Conservation (phyloP, 2,113 vertebrate genomes). For the Chloropsis cyanopogon region DNA sequence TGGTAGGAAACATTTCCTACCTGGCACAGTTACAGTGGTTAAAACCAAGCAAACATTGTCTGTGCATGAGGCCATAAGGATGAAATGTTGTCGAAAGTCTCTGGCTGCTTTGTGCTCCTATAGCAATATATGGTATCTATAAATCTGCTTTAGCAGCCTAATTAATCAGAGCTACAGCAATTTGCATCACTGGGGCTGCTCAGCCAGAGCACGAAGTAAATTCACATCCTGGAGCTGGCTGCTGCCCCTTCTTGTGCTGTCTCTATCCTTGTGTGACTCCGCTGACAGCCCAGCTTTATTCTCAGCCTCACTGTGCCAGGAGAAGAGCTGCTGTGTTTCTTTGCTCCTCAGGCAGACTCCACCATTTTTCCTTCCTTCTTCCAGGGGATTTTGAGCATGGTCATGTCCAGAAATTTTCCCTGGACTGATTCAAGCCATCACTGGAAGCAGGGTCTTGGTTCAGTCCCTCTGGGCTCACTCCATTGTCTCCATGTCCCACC, state of each 20-base stretch:
- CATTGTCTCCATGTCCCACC: too few species aligned
- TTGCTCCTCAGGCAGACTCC: neutral
- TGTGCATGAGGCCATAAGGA: neutral
- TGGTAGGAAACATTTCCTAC: neutral
- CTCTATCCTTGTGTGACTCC: neutral
- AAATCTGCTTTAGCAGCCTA: neutral
- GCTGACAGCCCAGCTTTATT: neutral
- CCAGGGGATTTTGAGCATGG: neutral
- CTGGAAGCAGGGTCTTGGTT: neutral
- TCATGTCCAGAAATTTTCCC: neutral
- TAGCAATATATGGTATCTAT: neutral
- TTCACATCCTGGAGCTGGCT: neutral
- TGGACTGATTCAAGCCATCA: neutral
- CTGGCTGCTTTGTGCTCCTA: neutral
- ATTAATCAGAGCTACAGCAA: conserved; percentile 22
- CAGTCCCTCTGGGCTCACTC: neutral
- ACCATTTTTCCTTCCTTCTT: neutral
- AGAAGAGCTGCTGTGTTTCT: neutral
- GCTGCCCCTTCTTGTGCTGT: neutral
- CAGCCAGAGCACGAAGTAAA: neutral
- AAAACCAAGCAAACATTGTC: conserved; percentile 12
- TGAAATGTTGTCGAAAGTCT: neutral
- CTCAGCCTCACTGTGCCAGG: accelerated
- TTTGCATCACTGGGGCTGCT: conserved; percentile 12
- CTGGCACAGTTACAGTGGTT: neutral